These are phyloP conservation scores for Poeciliopsis presidionis DNA, from an alignment of 2,797 vertebrate genomes.

Conservation along the genomic window DNA sequence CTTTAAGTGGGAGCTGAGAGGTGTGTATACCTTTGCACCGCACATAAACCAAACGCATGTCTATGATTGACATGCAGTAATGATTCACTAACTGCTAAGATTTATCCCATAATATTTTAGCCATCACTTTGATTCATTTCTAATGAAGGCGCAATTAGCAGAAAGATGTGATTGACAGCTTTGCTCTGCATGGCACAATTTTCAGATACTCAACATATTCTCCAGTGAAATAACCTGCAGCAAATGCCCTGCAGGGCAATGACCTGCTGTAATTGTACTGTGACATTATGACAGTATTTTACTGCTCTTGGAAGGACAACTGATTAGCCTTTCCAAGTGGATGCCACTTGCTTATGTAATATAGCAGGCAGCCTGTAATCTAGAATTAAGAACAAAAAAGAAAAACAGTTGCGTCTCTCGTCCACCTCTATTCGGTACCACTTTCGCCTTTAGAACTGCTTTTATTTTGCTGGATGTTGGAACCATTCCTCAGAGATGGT, in stretches of 20 bases:
- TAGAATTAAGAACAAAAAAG: neutral
- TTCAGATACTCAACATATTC: slow-evolving; percentile 32
- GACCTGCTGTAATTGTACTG: neutral
- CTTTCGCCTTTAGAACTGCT: neutral
- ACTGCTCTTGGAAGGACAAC: neutral
- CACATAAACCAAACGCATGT: neutral
- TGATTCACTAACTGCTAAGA: slow-evolving; percentile 33
- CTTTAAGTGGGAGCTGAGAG: neutral
- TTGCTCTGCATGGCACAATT: slow-evolving; percentile 17
- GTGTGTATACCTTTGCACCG: neutral
- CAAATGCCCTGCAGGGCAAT: slow-evolving; percentile 24
- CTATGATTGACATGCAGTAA: slow-evolving; percentile 52
- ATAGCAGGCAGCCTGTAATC: neutral
- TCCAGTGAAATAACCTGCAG: slow-evolving; percentile 49
- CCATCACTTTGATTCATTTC: slow-evolving; percentile 52
- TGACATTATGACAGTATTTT: neutral
- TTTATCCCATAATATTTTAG: slow-evolving; percentile 39
- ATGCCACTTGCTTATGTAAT: neutral
- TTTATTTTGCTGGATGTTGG: neutral
- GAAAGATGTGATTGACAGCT: slow-evolving; percentile 60
- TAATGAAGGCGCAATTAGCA: slow-evolving; percentile 63
- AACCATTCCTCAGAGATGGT: neutral
- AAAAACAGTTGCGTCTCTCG: neutral
- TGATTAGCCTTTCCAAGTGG: neutral
- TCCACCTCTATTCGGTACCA: neutral